Evolutionary conservation across 2,797 vertebrate species (phyloP), one percentile per base, ranked within the genome.

Genomic region (Xyrichtys novacula): DNA sequence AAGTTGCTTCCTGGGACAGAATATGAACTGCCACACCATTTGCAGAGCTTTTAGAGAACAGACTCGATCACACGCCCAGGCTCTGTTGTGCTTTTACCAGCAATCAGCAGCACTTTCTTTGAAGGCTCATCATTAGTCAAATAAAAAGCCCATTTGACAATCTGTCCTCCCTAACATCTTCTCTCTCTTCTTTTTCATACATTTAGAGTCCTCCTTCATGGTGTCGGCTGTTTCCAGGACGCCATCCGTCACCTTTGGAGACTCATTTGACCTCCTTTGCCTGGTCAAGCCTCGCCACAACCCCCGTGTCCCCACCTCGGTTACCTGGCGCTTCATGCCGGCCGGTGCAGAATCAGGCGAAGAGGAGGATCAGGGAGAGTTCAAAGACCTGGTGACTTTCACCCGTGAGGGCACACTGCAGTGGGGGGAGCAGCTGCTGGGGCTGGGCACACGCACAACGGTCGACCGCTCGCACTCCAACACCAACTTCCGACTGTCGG

Each of bases 171-270:
- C 25, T 83, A 71, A 85, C 55, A 63, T 17, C n/a, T 23, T 39
- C 23, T 39, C 7, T 64, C 19, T 49, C 9, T 10, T 67, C 38
- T 60, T 38, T 36, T 28, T 39, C 54, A 40, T 16, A 43, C n/a
- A 6, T 69, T 39, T 39, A 99, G 98, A 98, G 84, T 96, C 95
- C 0, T 96, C 96, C 4, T 98, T 99, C 68, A 95, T 95, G 0
- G 95, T 98, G 66, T 98, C 96, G 0, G 98, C 98, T n/a, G 96
- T 97, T 34, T 98, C 98, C 0, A 95, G 98, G 52, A 99, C 97
- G 0, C 98, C 97, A 0, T 97, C 96, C 0, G 96, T 99, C 23
- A 96, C 94, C 64, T 98, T 96, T 60, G 96, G 96, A 0, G 96
- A 98, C 52, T 97, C 96, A 4, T 98, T 99, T 0, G 97, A 98